phyloP scores from a whole-genome alignment of 2,113 vertebrate genomes.

The Rhinolophus sinicus region DNA sequence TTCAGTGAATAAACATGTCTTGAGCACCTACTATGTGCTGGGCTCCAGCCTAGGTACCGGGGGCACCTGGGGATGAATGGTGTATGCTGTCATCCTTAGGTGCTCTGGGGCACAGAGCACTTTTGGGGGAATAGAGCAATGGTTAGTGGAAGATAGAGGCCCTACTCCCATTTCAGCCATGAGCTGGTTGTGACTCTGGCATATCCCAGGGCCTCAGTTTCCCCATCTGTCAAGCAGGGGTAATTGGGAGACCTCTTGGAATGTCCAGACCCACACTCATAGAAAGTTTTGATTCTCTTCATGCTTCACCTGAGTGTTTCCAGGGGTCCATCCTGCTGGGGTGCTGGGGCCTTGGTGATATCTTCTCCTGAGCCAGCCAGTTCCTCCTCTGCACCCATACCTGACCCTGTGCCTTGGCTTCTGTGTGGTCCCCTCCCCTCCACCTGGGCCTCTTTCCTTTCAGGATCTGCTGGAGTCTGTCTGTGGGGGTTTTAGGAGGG shows the following conservation, averaged over 20 bases:
- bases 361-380: neutral
- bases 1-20: neutral
- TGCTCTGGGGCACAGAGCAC: neutral
- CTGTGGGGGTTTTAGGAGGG: neutral
- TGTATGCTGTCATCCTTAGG: fast-evolving
- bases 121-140: neutral
- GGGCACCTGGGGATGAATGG: neutral
- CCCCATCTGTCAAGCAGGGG: neutral
- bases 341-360: neutral
- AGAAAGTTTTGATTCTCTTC: neutral
- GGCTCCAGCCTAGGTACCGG: neutral
- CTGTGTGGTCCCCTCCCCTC: neutral
- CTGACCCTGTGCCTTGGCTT: neutral
- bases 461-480: neutral
- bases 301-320: neutral
- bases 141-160: neutral
- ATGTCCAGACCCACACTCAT: neutral
- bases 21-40: neutral
- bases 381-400: fast-evolving
- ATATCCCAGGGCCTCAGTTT: neutral
- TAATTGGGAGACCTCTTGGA: neutral
- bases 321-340: neutral
- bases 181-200: neutral
- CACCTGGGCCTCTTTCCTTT: neutral
- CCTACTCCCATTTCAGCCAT: neutral